Base-by-base conservation (phyloP, 1,140 invertebrate genomes). In the Neoseiulus cucumeris region DNA sequence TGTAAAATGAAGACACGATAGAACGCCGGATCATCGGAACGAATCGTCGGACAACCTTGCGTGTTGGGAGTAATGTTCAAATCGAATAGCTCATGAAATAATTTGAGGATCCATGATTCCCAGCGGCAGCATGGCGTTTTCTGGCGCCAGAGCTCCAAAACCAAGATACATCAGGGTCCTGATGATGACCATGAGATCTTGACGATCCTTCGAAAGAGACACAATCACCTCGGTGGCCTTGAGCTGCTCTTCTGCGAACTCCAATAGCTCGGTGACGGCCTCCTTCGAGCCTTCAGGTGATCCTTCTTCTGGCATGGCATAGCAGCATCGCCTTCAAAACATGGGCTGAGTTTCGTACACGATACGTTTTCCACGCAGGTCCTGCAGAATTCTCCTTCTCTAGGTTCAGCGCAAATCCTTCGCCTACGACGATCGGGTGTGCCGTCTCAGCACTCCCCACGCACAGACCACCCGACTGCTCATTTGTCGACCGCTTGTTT, bases 161-260 rank as follows among this genome's bases (percentile, higher is more conserved):
- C 91, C 91, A 78, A 96, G 83, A 78, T 93, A 95, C 85, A 93
- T 92, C 82, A 97, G 96, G 64, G 89, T 91, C 72, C 90, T 84
- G 65, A 96, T 84, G 66, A 95, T 79, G 69, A 84, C 83, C 42
- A 85, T 80, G 77, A 87, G 82, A 76, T 96, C 89, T 42, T 81
- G 73, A 55, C 89, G 83, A 72, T 87, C 84, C 76, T 91, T 91
- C 66, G 83, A 82, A 71, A 93, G 84, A 75, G 85, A 90, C 44
- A 89, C 81, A 65, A 89, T 80, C 45, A 89, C 85, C 74, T 87
- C 81, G 51, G 78, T 82, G 73, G 89, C 93, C 55, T 84, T 82
- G 12, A 96, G 81, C 68, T 86, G 83, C 73, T 96, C 92, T 77
- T 97, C 92, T 47, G 92, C 92, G 73, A 91, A 96, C 79, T 96